Conservation (phyloP, 2,888 invertebrate genomes). For the Cacoxenus indagator region DNA sequence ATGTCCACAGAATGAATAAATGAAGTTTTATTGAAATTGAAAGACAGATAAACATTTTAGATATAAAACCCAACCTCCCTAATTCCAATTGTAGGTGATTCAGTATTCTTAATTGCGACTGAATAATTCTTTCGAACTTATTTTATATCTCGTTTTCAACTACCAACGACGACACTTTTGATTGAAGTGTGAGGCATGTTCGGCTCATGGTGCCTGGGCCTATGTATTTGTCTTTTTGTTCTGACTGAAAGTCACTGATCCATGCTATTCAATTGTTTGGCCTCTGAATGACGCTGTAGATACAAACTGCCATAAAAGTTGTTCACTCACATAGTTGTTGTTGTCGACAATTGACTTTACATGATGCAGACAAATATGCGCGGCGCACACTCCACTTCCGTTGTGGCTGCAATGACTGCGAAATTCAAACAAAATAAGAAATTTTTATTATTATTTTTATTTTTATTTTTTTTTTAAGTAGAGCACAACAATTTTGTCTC, state of each 20-base stretch:
- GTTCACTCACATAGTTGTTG: not conserved
- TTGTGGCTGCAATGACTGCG: conserved; percentile 16
- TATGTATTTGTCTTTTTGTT: conserved; percentile 12
- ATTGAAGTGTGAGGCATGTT: conserved; percentile 14
- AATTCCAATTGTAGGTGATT: no score
- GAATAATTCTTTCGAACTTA: no score
- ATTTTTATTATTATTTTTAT: no score
- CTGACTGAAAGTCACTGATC: conserved; percentile 57
- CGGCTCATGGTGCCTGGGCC: not conserved
- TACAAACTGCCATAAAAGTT: conserved; percentile 26
- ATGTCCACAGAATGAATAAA: no score
- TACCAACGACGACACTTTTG: not conserved
- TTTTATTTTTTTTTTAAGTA: no score
- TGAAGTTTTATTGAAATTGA: no score
- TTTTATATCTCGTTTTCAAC: no score
- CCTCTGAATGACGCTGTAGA: conserved; percentile 16
- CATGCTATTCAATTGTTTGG: conserved; percentile 54
- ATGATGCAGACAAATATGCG: conserved; percentile 39
- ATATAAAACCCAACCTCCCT: no score
- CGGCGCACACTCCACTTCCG: conserved; percentile 41
- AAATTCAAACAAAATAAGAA: not conserved
- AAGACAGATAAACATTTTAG: no score
- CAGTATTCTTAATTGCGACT: no score
- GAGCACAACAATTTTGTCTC: not conserved
- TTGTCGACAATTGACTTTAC: conserved; percentile 43